Evolutionary conservation across 2,113 vertebrate genomes (phyloP).

Genomic region (Gadus chalcogrammus): DNA sequence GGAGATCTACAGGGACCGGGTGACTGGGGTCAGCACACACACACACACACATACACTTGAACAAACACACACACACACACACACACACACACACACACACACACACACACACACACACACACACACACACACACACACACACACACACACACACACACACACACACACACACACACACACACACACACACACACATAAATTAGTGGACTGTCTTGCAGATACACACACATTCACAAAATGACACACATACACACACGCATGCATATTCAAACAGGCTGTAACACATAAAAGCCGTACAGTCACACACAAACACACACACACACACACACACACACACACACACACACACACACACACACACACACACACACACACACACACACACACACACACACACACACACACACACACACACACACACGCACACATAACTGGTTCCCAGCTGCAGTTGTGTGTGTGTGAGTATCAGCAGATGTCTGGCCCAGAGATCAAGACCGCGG

Average conservation of each 20-base stretch:
- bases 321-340: neutral
- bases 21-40: conserved; percentile 41
- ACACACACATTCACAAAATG: neutral
- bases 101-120: conserved; percentile 1
- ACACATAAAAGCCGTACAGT: neutral
- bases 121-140: neutral
- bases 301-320: conserved; percentile 2
- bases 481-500: conserved; percentile 68
- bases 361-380: conserved; percentile 7
- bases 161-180: neutral
- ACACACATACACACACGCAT: conserved; percentile 2
- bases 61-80: neutral
- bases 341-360: too few relatives aligned
- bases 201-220: neutral
- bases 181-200: neutral
- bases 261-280: neutral
- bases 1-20: conserved; percentile 46
- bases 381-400: conserved; percentile 9
- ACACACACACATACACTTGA: neutral
- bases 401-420: conserved; percentile 23
- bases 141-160: neutral
- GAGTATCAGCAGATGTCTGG: conserved; percentile 76
- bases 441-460: conserved; percentile 62
- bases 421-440: conserved; percentile 44
- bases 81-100: neutral